Conservation (phyloP, 1,140 invertebrate species). For the Apis cerana region DNA sequence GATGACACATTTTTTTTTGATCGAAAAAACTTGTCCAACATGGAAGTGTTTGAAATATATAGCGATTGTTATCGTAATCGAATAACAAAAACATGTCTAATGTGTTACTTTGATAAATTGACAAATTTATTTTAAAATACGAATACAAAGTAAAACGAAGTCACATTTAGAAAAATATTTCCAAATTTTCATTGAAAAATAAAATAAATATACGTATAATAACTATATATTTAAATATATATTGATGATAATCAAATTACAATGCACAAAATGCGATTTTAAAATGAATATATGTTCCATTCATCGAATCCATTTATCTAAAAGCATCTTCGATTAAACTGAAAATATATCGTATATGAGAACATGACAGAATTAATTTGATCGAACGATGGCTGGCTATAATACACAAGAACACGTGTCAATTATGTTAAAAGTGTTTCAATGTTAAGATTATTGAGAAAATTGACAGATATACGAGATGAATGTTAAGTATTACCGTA, state of each 20-base stretch:
- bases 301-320: background rate
- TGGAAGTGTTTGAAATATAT: slow-evolving; percentile 5
- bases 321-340: background rate
- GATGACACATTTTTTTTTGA: background rate
- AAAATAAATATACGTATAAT: background rate
- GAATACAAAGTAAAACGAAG: slow-evolving; percentile 1
- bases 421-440: background rate
- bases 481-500: too few species aligned
- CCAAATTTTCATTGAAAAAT: background rate
- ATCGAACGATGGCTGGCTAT: background rate
- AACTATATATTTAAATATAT: too few species aligned
- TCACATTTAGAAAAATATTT: background rate
- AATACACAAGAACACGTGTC: background rate
- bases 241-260: too few species aligned
- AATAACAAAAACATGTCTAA: slow-evolving; percentile 4
- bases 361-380: background rate
- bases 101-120: slow-evolving; percentile 4
- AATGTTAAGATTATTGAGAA: background rate
- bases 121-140: slow-evolving; percentile 3
- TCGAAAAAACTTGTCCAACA: background rate
- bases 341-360: background rate
- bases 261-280: too few species aligned
- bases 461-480: background rate
- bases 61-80: slow-evolving; percentile 1
- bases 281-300: background rate